Percentiles rank a stretch among this genome's conserved stretches.
phyloP scores from a whole-genome alignment of 2,888 invertebrate genomes.

The Ceriagrion tenellum region DNA sequence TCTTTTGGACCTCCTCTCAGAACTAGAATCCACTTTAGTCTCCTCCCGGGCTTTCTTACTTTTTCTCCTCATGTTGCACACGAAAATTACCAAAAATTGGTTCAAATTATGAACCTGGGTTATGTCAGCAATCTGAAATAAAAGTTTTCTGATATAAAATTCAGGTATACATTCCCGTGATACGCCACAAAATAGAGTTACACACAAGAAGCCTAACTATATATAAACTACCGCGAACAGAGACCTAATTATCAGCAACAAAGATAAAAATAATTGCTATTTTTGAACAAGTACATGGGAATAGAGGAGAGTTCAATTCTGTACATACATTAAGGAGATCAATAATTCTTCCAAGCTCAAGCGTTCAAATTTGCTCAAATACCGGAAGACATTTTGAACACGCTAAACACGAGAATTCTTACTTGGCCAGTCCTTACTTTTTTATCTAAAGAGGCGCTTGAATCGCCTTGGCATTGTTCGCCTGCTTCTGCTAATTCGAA shows the following conservation, averaged over 20 bases:
- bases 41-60: constrained; percentile 49
- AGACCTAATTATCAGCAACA: background rate
- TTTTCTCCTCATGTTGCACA: constrained; percentile 38
- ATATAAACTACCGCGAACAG: background rate
- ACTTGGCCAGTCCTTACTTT: constrained; percentile 11
- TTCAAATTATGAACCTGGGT: background rate
- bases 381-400: constrained; percentile 67
- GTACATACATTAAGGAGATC: background rate
- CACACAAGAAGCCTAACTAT: constrained; percentile 13
- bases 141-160: background rate
- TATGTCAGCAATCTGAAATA: background rate
- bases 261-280: background rate
- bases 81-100: background rate
- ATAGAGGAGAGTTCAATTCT: background rate
- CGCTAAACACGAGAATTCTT: constrained; percentile 59
- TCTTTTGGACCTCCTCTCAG: constrained; percentile 52
- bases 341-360: constrained; percentile 37
- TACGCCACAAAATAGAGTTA: constrained; percentile 49
- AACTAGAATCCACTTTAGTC: constrained; percentile 30
- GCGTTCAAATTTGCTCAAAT: constrained; percentile 44
- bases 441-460: constrained; percentile 63
- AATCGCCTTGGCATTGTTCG: constrained; percentile 6
- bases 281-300: background rate
- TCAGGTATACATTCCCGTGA: background rate
- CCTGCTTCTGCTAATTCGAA: too few relatives aligned